Conservation (phyloP, 2,888 invertebrate genomes). For the Nesidiocoris tenuis region DNA sequence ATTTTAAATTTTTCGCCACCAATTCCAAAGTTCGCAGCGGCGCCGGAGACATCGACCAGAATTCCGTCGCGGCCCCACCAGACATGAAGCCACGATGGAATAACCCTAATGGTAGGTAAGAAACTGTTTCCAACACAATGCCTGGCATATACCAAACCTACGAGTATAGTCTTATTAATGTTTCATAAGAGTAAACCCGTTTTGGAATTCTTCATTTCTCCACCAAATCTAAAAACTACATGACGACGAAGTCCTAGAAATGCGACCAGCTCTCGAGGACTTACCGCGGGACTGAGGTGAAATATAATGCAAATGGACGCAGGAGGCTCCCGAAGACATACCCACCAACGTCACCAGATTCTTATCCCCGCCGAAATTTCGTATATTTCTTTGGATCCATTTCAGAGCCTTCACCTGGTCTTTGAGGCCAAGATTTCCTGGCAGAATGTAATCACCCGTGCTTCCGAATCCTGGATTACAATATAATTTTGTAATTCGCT, state of each 20-base stretch:
- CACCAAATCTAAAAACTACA: too few species aligned
- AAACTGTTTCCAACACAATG: too few species aligned
- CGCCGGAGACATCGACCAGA: constrained; percentile 52
- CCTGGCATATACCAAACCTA: too few species aligned
- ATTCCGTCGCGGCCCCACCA: constrained; percentile 53
- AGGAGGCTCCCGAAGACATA: constrained; percentile 44
- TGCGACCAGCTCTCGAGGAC: too few species aligned
- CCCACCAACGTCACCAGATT: constrained; percentile 39
- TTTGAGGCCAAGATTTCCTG: constrained; percentile 44
- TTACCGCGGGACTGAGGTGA: constrained; percentile 41
- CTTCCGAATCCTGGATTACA: constrained; percentile 43
- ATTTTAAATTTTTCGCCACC: constrained; percentile 52
- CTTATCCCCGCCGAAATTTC: constrained; percentile 37
- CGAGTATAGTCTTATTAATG: too few species aligned
- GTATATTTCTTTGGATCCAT: constrained; percentile 45
- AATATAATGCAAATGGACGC: constrained; percentile 42
- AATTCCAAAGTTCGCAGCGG: constrained; percentile 50
- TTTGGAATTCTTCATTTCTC: too few species aligned
- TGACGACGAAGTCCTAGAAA: too few species aligned
- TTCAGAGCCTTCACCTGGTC: constrained; percentile 42
- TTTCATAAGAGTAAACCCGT: too few species aligned
- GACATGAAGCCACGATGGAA: constrained; percentile 53
- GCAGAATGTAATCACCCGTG: constrained; percentile 41
- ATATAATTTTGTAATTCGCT: too few species aligned
- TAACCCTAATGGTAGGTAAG: constrained; percentile 48